Evolutionary conservation across 1,140 invertebrate genomes (phyloP).

Genomic region (Caerostris extrusa): DNA sequence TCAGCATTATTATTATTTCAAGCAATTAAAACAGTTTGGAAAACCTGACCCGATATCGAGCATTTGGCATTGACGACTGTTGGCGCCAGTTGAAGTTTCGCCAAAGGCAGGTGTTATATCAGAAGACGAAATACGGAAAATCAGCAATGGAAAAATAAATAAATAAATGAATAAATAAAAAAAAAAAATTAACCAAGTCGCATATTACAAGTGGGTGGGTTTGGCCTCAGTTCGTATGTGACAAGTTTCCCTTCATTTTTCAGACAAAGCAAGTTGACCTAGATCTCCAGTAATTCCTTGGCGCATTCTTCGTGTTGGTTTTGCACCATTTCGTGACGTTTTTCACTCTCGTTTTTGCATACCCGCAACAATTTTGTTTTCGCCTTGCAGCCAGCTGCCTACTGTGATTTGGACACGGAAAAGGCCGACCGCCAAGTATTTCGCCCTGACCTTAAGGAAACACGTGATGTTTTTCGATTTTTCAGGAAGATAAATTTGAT

Average conservation of each 20-base stretch:
- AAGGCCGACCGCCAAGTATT: slow-evolving; percentile 7
- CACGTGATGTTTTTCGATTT: slow-evolving; percentile 29
- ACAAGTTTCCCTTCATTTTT: slow-evolving; percentile 29
- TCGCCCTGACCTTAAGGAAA: slow-evolving; percentile 16
- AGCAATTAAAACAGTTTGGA: slow-evolving; percentile 11
- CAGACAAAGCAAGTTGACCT: slow-evolving; percentile 10
- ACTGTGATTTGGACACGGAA: background rate
- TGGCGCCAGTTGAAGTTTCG: background rate
- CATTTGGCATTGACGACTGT: slow-evolving; percentile 11
- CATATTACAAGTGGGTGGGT: slow-evolving; percentile 7
- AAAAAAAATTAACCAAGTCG: background rate
- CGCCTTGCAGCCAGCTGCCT: background rate
- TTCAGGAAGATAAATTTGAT: background rate
- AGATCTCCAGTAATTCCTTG: slow-evolving; percentile 14
- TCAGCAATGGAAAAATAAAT: background rate
- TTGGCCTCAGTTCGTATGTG: slow-evolving; percentile 14
- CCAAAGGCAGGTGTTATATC: background rate
- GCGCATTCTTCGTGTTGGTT: slow-evolving; percentile 11
- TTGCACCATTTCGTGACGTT: slow-evolving; percentile 26
- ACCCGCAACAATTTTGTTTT: background rate
- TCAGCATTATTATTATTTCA: slow-evolving; percentile 22
- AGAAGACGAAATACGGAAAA: background rate
- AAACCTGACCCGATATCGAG: background rate
- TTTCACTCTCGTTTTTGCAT: slow-evolving; percentile 31
- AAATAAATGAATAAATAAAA: background rate